These are phyloP conservation scores for Atrichornis clamosus DNA, from an alignment of 2,113 vertebrate species.

Conservation along the genomic window DNA sequence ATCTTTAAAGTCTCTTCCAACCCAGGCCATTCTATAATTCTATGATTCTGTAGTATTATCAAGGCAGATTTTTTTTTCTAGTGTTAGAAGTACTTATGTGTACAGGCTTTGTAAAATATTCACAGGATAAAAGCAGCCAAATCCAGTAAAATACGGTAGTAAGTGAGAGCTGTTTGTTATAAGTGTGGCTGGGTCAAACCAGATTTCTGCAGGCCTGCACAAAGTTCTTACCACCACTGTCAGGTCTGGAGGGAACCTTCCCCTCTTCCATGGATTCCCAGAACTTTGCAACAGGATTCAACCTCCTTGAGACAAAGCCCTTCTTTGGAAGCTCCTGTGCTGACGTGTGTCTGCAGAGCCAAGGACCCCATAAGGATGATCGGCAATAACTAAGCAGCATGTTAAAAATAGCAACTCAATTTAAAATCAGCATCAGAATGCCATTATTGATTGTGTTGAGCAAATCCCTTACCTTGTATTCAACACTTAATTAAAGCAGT, in stretches of 20 bases:
- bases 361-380: background rate
- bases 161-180: background rate
- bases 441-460: slow-evolving; percentile 41
- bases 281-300: background rate
- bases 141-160: background rate
- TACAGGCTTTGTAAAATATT: background rate
- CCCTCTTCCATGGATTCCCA: background rate
- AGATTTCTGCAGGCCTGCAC: background rate
- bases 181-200: background rate
- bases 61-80: background rate
- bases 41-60: background rate
- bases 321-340: background rate
- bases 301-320: background rate
- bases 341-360: background rate
- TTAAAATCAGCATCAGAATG: slow-evolving; percentile 41
- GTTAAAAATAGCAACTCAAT: slow-evolving; percentile 56
- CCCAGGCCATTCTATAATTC: background rate
- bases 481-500: slow-evolving; percentile 43
- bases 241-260: background rate
- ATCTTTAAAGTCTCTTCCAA: background rate
- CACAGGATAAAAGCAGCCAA: background rate
- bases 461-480: slow-evolving; percentile 51
- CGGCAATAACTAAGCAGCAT: background rate
- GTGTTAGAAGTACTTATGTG: background rate
- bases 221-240: background rate